Base-by-base conservation (phyloP, 2,797 vertebrate genomes). In the Octomys mimax region DNA sequence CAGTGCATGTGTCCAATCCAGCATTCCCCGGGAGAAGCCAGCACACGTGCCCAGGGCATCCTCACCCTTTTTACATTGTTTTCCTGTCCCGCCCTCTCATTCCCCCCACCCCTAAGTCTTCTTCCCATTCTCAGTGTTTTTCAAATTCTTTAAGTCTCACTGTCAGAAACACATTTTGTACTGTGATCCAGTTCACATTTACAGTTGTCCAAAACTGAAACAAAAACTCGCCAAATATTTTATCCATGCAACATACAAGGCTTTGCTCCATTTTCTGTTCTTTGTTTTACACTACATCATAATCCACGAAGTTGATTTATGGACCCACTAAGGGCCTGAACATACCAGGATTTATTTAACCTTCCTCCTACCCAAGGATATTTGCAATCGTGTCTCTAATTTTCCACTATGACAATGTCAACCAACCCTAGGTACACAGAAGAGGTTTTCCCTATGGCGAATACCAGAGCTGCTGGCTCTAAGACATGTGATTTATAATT, bases 131-230 rank as follows among this genome's bases (percentile, higher is more conserved):
- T 62, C n/a, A 26, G 28, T 22, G 8, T 87, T 87, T 79, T 75
- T 59, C 85, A 80, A 73, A 68, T n/a, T 54, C 68, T 82, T n/a
- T 31, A 18, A 70, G 79, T 71, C n/a, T 61, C 52, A 81, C 24
- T 42, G 11, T 28, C 66, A 73, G 22, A 94, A 91, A 68, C 21
- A 49, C 59, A 82, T 71, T 81, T 83, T 49, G 62, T 31, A 80
- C 24, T 36, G 42, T 92, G 62, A 96, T 42, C 52, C 57, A 79
- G 66, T 86, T 96, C 92, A 68, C 88, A 84, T 8, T 91, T 89
- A 18, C 16, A 33, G 95, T 61, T 57, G 79, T 4, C 64, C 66
- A 97, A 95, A 95, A 94, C 52, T 61, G 70, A 64, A 96, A 95
- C 68, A 52, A 78, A 42, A 87, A 70, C 92, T 94, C 87, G 73